phyloP scores from a whole-genome alignment of 2,797 vertebrate species.

The Mormyrus proboscirostris region DNA sequence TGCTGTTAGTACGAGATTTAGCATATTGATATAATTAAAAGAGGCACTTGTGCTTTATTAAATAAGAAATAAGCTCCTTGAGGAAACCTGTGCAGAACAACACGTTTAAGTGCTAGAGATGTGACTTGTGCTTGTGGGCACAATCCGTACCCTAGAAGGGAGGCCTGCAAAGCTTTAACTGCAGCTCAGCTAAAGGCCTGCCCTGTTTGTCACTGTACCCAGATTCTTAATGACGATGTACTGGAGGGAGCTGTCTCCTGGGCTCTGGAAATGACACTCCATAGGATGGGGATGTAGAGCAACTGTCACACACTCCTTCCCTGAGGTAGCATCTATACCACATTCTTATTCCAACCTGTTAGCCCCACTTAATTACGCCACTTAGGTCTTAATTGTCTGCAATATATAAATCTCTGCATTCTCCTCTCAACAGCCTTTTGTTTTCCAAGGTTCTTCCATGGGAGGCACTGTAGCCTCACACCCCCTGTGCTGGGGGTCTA shows the following conservation, averaged over 20 bases:
- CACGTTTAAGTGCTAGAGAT: not conserved
- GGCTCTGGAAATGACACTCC: not conserved
- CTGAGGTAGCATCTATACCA: not conserved
- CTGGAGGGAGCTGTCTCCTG: not conserved
- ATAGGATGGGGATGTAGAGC: not conserved
- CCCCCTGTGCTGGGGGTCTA: not conserved
- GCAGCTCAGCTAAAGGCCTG: not conserved
- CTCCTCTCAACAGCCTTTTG: not conserved
- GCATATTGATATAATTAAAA: slow-evolving; percentile 1
- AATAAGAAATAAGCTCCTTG: not conserved
- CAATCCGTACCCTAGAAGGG: not conserved
- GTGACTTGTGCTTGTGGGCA: not conserved
- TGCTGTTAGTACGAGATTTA: not conserved
- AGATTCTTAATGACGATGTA: not conserved
- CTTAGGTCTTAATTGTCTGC: not conserved
- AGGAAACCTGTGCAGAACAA: not conserved
- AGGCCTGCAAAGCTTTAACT: not conserved
- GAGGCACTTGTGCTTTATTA: not conserved
- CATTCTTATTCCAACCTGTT: slow-evolving; percentile 7
- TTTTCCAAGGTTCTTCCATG: not conserved
- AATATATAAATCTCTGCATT: not conserved
- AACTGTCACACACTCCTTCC: not conserved
- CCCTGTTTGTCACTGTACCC: not conserved
- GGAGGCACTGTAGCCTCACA: not conserved
- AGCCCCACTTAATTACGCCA: not conserved